Evolutionary conservation across 2,113 vertebrate genomes (phyloP).

Genomic region (Lucifuga dentata): DNA sequence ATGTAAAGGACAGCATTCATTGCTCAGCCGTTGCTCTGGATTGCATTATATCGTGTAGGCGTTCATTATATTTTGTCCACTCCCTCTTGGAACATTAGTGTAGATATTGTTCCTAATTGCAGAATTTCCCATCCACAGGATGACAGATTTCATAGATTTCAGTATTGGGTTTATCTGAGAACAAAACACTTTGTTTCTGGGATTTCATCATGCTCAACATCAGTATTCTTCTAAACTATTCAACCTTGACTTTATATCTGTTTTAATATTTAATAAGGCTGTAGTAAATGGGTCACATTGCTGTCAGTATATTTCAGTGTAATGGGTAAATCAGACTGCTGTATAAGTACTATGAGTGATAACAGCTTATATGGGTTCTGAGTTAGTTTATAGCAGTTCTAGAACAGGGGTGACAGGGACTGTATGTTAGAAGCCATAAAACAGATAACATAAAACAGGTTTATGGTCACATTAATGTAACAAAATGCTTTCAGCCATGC

Average conservation of each 20-base stretch:
- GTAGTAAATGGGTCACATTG: constrained; percentile 28
- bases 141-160: not conserved
- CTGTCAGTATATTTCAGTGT: not conserved
- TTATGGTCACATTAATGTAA: constrained; percentile 10
- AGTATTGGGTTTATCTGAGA: not conserved
- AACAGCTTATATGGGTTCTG: not conserved
- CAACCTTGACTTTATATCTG: constrained; percentile 19
- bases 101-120: no score
- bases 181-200: constrained; percentile 2
- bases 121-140: not conserved
- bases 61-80: not conserved
- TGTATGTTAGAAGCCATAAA: constrained; percentile 1
- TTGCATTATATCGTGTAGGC: not conserved
- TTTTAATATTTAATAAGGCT: constrained; percentile 44
- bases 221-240: not conserved
- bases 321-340: not conserved
- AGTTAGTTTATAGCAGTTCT: constrained; percentile 9
- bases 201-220: not conserved
- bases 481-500: constrained; percentile 11
- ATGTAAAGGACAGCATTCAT: no score
- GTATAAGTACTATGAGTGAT: not conserved
- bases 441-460: constrained; percentile 19
- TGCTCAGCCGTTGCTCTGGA: not conserved
- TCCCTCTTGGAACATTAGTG: not conserved
- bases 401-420: not conserved